Conservation (phyloP, 2,888 invertebrate genomes). For the Stratiomys singularior region DNA sequence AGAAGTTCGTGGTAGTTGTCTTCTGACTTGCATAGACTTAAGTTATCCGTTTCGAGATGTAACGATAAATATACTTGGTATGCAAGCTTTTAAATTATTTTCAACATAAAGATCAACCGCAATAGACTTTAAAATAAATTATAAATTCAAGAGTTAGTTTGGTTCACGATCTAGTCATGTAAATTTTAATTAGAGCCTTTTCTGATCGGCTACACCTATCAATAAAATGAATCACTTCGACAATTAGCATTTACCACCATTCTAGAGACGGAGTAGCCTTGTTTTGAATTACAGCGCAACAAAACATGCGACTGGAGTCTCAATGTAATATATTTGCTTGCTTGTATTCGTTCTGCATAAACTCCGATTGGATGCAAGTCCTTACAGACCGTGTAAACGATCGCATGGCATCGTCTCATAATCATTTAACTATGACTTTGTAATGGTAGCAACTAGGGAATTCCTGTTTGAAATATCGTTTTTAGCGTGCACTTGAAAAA, state of each 20-base stretch:
- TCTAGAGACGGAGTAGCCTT: not conserved
- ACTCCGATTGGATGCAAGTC: not conserved
- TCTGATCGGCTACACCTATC: slow-evolving; percentile 8
- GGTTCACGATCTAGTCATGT: slow-evolving; percentile 24
- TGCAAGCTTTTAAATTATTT: no score
- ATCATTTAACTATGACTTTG: not conserved
- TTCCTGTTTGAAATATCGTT: slow-evolving; percentile 4
- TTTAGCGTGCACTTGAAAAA: not conserved
- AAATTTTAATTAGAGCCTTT: slow-evolving; percentile 28
- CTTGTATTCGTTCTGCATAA: not conserved
- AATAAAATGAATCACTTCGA: slow-evolving; percentile 29
- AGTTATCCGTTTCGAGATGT: no score
- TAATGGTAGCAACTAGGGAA: not conserved
- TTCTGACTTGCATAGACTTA: no score
- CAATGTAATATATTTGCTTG: not conserved
- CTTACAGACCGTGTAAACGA: not conserved
- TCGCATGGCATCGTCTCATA: not conserved
- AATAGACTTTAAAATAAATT: not conserved
- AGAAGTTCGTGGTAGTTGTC: no score
- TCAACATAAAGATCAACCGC: no score
- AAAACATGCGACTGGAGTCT: not conserved
- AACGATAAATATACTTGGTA: no score
- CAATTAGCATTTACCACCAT: slow-evolving; percentile 10
- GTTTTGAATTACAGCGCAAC: not conserved
- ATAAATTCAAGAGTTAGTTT: not conserved